Conservation (phyloP, 2,113 vertebrate species). For the Turnix velox region DNA sequence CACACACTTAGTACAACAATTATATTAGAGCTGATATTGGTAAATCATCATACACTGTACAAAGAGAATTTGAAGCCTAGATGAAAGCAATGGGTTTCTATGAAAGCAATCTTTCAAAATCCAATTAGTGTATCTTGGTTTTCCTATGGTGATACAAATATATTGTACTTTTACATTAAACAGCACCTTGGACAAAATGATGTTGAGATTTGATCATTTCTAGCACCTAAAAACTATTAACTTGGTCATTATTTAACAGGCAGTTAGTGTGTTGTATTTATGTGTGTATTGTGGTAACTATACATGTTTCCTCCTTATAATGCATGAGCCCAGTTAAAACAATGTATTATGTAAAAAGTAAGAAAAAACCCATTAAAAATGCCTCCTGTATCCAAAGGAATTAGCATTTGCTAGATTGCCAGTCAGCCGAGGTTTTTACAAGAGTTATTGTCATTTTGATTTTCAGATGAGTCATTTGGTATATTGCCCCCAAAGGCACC, state of each 20-base stretch:
- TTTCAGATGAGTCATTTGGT: constrained; percentile 73
- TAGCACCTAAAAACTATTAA: neutral
- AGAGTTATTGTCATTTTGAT: constrained; percentile 70
- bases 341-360: constrained; percentile 7
- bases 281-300: neutral
- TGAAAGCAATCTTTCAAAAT: neutral
- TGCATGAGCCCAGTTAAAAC: neutral
- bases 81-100: neutral
- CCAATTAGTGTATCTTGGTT: neutral
- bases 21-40: neutral
- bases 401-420: constrained; percentile 44
- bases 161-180: neutral
- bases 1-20: neutral
- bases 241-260: neutral
- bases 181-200: neutral
- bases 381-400: constrained; percentile 4
- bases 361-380: constrained; percentile 16
- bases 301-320: neutral
- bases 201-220: neutral
- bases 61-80: neutral
- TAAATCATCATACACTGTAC: neutral
- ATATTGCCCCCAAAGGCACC: constrained; percentile 71
- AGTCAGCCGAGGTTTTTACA: constrained; percentile 62
- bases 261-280: neutral
- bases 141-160: neutral